Base-by-base conservation (phyloP, 2,888 invertebrate species). In the Antheraea yamamai region DNA sequence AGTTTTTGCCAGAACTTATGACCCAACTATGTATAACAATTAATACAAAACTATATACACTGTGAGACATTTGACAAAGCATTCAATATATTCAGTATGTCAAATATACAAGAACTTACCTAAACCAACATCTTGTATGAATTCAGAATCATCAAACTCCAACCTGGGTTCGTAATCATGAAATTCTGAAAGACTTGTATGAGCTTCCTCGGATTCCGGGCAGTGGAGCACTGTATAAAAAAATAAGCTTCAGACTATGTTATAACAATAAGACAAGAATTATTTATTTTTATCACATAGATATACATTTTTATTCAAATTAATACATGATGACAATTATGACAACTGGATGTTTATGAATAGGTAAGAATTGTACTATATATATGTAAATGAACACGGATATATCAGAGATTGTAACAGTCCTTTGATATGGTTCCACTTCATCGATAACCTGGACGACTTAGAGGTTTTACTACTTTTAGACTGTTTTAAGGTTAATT, bases 81-180 rank as follows among this genome's bases (percentile, higher is more conserved):
- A 18, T 18, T 52, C 4, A 52, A 16, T 52, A 55, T 7, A 20
- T 55, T 55, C 20, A 20, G 18, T 4, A 7, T 4, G n/a, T 55
- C n/a, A 55, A n/a, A 7, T 3, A 55, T 55, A 20, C 16, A 66
- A 30, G 14, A 14, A 83, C 94, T 96, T 95, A 97, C 97, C 97
- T 89, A 97, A 95, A 81, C 96, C 96, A 76, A 96, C 95, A 73
- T 96, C 95, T 84, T 97, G 96, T 84, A 96, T 96, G 76, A 98
- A 92, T 94, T 99, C 99, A 20, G 98, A 97, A 91, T 99, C 99
- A 95, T 99, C 99, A 95, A 99, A 99, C 91, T 99, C 99, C 88
- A 99, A 95, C 92, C 98, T 98, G 20, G 99, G 99, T 90, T 99
- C 99, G 90, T 98, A 98, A 93, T 98, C 98, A 89, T 98, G 98